A percentile compares a stretch with the other conserved stretches of the same genome.
Conservation (phyloP, 2,113 vertebrate genomes). For the Peromyscus leucopus region DNA sequence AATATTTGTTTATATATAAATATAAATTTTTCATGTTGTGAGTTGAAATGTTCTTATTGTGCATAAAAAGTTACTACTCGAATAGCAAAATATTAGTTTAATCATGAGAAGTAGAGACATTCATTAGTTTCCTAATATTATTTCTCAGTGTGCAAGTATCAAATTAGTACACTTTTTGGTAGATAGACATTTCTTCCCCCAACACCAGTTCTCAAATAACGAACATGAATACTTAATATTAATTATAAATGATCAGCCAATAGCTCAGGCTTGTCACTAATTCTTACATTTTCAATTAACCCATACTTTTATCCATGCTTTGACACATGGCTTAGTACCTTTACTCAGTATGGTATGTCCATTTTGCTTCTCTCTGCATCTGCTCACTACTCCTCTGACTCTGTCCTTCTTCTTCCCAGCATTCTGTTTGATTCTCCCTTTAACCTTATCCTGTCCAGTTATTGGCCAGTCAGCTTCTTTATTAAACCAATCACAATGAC, state of each 20-base stretch:
- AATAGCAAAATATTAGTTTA: background rate
- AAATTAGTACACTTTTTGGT: background rate
- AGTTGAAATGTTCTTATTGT: background rate
- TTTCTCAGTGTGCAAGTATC: background rate
- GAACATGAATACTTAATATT: background rate
- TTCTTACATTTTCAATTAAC: too few relatives aligned
- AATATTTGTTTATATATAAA: slow-evolving; percentile 24
- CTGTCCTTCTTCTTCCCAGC: too few relatives aligned
- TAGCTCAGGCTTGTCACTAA: too few relatives aligned
- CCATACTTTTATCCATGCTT: too few relatives aligned
- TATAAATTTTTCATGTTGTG: background rate
- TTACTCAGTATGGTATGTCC: background rate
- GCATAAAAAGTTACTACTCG: background rate
- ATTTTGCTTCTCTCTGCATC: background rate
- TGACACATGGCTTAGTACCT: too few relatives aligned
- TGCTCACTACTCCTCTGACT: too few relatives aligned
- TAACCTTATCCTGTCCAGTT: too few relatives aligned
- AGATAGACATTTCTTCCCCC: background rate
- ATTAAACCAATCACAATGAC: too few relatives aligned
- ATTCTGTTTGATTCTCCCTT: too few relatives aligned
- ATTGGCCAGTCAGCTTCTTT: too few relatives aligned
- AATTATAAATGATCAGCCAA: too few relatives aligned
- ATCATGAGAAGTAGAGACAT: background rate
- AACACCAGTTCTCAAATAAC: background rate
- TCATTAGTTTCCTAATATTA: background rate